phyloP scores from a whole-genome alignment of 2,113 vertebrate species.

The Camelus dromedarius region DNA sequence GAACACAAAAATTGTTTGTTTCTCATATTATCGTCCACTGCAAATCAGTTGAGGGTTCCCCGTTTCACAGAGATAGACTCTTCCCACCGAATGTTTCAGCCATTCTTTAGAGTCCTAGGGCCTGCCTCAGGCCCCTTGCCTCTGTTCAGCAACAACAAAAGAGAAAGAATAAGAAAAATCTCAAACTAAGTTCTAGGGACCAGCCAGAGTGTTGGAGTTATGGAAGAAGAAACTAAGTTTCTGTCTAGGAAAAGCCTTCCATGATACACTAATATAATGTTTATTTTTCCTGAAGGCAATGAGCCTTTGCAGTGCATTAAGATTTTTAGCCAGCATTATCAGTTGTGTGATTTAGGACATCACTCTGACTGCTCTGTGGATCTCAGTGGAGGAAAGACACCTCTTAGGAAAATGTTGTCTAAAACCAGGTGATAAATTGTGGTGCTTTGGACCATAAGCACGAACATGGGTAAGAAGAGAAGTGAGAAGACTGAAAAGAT shows the following conservation, averaged over 20 bases:
- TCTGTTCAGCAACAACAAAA: neutral
- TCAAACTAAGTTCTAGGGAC: neutral
- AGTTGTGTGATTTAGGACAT: constrained; percentile 14
- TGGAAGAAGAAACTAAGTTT: neutral
- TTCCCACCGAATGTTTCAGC: neutral
- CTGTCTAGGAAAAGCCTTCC: neutral
- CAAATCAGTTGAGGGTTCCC: neutral
- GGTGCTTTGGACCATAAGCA: neutral
- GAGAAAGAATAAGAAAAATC: neutral
- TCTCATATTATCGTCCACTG: neutral
- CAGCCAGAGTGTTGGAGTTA: neutral
- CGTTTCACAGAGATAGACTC: neutral
- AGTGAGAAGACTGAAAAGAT: neutral
- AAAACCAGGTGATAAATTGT: neutral
- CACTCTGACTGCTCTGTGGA: neutral
- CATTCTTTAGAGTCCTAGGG: neutral
- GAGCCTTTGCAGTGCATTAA: neutral
- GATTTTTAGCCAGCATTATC: neutral
- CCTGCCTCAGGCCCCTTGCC: neutral
- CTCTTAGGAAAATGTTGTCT: neutral
- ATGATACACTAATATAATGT: neutral
- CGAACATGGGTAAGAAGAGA: neutral
- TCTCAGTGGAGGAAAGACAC: neutral
- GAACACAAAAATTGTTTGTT: neutral
- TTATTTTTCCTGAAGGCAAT: neutral